These are phyloP conservation scores for Oegoconia quadripuncta DNA, from an alignment of 2,888 invertebrate genomes.

Conservation along the genomic window DNA sequence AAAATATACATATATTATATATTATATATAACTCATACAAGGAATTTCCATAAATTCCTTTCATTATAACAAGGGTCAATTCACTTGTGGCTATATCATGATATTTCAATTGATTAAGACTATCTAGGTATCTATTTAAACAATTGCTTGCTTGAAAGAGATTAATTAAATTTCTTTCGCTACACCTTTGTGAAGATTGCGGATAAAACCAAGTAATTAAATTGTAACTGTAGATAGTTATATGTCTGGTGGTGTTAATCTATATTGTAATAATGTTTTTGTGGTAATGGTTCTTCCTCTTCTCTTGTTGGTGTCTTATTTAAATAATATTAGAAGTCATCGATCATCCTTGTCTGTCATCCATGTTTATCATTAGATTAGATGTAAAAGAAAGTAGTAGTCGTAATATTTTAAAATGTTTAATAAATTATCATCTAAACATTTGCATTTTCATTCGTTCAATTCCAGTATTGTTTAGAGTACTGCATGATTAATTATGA, in stretches of 20 bases:
- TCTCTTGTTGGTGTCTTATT: neutral
- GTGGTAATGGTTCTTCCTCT: neutral
- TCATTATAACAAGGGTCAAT: too few species aligned
- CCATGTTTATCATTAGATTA: constrained; percentile 2
- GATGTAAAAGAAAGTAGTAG: constrained; percentile 2
- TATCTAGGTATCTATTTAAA: too few species aligned
- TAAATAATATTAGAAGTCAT: constrained; percentile 4
- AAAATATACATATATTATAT: too few species aligned
- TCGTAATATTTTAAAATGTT: constrained; percentile 2
- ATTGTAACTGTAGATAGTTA: constrained; percentile 4
- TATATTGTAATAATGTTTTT: neutral
- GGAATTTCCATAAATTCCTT: too few species aligned
- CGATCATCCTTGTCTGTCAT: constrained; percentile 3
- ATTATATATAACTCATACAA: too few species aligned
- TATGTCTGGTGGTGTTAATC: constrained; percentile 2
- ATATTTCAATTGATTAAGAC: too few species aligned
- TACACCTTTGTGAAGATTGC: constrained; percentile 10
- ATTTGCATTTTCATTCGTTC: constrained; percentile 14
- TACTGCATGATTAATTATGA: constrained; percentile 9
- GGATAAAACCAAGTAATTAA: constrained; percentile 4
- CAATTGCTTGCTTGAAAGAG: too few species aligned
- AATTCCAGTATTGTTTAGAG: constrained; percentile 2
- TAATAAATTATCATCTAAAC: constrained; percentile 10
- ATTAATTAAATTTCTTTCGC: neutral
- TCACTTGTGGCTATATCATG: too few species aligned